Evolutionary conservation across 2,113 vertebrate genomes (phyloP).

Genomic region (Globicephala melas): DNA sequence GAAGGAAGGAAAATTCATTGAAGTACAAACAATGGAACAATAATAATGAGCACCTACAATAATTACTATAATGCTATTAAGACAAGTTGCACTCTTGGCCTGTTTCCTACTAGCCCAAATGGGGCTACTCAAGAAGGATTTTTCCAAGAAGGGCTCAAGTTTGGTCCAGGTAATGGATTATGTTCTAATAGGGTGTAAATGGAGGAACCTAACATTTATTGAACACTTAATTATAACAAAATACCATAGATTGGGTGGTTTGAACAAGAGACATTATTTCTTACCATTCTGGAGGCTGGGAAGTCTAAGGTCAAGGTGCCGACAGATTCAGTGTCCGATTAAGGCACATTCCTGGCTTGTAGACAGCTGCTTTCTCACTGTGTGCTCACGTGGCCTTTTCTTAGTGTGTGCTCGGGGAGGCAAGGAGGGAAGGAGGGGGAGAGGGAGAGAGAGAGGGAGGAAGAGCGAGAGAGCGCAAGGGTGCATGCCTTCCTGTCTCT

Average conservation of each 20-base stretch:
- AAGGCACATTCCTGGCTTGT: not conserved
- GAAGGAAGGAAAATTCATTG: not conserved
- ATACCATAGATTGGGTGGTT: not conserved
- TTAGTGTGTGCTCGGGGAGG: not conserved
- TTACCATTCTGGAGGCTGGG: not conserved
- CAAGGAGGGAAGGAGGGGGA: fast-evolving
- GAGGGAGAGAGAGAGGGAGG: no score
- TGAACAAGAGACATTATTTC: not conserved
- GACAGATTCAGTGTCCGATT: not conserved
- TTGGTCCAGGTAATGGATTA: not conserved
- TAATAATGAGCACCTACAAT: not conserved
- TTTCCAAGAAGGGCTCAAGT: not conserved
- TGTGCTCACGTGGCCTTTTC: not conserved
- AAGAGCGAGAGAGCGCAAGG: fast-evolving
- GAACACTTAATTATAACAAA: not conserved
- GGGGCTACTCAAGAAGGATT: not conserved
- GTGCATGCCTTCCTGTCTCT: not conserved
- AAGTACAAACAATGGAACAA: not conserved
- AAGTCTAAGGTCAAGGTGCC: not conserved
- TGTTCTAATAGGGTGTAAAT: not conserved
- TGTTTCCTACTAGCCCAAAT: not conserved
- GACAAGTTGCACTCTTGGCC: not conserved
- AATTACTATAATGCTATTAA: not conserved
- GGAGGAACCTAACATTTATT: not conserved
- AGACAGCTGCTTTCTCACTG: not conserved